Evolutionary conservation across 2,113 vertebrate genomes (phyloP).

Genomic region (Peucedramus taeniatus): DNA sequence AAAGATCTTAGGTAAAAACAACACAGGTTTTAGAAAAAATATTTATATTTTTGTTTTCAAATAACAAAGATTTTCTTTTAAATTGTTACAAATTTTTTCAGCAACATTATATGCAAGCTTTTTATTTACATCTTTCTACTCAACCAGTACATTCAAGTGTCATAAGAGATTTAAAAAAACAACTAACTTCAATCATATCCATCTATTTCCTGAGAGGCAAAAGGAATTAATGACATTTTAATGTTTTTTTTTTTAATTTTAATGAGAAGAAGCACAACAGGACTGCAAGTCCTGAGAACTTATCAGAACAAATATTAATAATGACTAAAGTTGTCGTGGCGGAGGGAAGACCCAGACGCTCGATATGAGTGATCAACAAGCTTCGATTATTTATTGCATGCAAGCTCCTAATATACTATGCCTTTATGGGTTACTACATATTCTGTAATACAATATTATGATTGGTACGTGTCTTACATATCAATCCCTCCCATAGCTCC

Average conservation of each 20-base stretch:
- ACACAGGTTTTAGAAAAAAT: background rate
- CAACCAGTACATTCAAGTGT: background rate
- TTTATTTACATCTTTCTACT: background rate
- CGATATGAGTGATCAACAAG: too few species aligned
- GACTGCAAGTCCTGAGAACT: background rate
- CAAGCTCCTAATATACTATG: too few species aligned
- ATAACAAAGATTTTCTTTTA: background rate
- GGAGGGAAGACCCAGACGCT: too few species aligned
- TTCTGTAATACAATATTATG: too few species aligned
- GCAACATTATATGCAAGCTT: background rate
- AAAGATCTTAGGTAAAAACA: background rate
- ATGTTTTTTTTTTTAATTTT: background rate
- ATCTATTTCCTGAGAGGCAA: background rate
- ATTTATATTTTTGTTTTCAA: background rate
- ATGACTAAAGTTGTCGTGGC: too few species aligned
- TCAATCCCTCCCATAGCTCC: too few species aligned
- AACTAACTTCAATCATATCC: background rate
- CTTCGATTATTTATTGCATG: too few species aligned
- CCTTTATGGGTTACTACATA: too few species aligned
- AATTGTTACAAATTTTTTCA: background rate
- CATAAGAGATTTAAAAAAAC: background rate
- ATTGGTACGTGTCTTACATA: too few species aligned
- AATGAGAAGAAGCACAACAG: background rate
- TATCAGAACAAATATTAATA: background rate
- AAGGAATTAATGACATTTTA: background rate